Evolutionary conservation across 2,113 vertebrate species (phyloP), one percentile per base, ranked within the genome.

Genomic region (Acanthochromis polyacanthus): DNA sequence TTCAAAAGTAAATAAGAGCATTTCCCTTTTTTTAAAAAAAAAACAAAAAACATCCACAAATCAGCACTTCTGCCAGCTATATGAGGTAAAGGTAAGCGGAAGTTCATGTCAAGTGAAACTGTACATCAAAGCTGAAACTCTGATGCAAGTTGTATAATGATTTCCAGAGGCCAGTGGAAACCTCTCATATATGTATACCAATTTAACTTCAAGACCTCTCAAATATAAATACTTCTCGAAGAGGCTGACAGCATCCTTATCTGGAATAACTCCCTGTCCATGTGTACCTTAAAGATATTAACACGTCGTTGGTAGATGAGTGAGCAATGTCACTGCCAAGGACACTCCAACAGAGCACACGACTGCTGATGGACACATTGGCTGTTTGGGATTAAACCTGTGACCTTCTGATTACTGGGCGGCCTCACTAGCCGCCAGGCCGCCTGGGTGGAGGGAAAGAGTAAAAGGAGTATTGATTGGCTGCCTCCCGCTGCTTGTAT

Each of bases 401-500:
- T 10, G 48, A 83, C 86, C 75, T 80, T 81, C 67, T 82, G 83
- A 83, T 79, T 80, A 65, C 75, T 32, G 73, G 77, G 14, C 16
- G 23, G 57, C 78, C 63, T 30, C 23, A 19, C 74, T 55, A 74
- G 46, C 73, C 73, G 57, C 53, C 52, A 53, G 74, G 77, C 68
- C 45, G 28, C 81, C 65, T 45, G 70, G 82, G 58, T 67, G 69
- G 52, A 82, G 69, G 46, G 51, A 36, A 61, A 28, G 64, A 72
- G 80, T 68, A 63, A 72, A 28, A 72, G 75, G 70, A 68, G 73
- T 86, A 88, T 90, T 81, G 86, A 91, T 87, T 57, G 83, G 57
- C 67, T 60, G 74, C 75, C 68, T 81, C 87, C 67, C 64, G 85
- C 82, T 75, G 83, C 79, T 77, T 75, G 68, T 78, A 76, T 86